Base-by-base conservation (phyloP, 53 echinoderm and acorn worm species). In the Henricia sp. region DNA sequence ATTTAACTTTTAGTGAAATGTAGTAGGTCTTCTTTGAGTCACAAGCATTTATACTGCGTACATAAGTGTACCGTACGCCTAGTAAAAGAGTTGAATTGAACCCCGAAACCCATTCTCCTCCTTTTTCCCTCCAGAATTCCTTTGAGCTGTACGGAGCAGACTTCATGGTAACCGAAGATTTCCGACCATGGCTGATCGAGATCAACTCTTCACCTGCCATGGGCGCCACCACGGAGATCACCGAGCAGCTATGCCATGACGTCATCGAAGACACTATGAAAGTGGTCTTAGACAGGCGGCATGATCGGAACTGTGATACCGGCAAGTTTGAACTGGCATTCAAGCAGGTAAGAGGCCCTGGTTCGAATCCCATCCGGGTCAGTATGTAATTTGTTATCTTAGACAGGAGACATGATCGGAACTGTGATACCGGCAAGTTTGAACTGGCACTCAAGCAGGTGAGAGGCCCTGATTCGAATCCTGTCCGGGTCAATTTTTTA, bases 91-190 rank as follows among this genome's bases (percentile, higher is more conserved):
- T n/a, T n/a, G n/a, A n/a, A n/a, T n/a, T n/a, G n/a, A n/a, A n/a
- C n/a, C n/a, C n/a, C n/a, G n/a, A n/a, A n/a, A n/a, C n/a, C n/a
- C 63, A 21, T 1, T 78, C 6, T 63, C 40, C 28, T 68, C 21
- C 17, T 37, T 56, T 26, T 27, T 52, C n/a, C 28, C 43, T 70
- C 4, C 83, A 96, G 97, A 92, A 94, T 68, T 96, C 92, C 41
- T 99, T 99, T 89, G 99, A 99, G 88, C 85, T 99, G 73, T 99
- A 99, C 70, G 99, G 99, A 6, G 99, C 99, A 13, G 99, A 99
- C 70, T 99, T 99, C 83, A 99, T 99, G 99, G 28, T 99, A 82
- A 99, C 99, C 0, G 99, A 99, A 57, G 99, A 99, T 77, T 94
- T 99, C 76, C 52, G 86, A 3, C 99, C 99, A 0, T 99, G 99